Evolutionary conservation across 2,888 invertebrate species (phyloP).

Genomic region (Apotomis turbidana): DNA sequence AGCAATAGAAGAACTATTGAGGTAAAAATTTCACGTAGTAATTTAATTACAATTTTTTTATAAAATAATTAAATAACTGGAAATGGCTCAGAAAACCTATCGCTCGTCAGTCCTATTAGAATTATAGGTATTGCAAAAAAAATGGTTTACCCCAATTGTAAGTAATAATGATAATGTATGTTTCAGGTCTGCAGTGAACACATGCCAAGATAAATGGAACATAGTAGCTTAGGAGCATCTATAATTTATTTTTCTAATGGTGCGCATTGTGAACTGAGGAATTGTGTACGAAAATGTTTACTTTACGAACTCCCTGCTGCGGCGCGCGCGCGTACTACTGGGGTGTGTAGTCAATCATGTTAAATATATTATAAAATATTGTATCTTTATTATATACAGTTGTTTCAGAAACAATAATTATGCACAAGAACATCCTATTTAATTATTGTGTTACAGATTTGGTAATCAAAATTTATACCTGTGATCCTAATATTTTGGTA

Average conservation of each 20-base stretch:
- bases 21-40: too few relatives aligned
- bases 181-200: constrained; percentile 82
- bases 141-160: not conserved
- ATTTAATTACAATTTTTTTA: too few relatives aligned
- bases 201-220: constrained; percentile 81
- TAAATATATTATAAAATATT: constrained; percentile 66
- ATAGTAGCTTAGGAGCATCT: constrained; percentile 77
- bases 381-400: constrained; percentile 69
- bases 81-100: too few relatives aligned
- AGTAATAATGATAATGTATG: constrained; percentile 30
- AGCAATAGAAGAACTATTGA: too few relatives aligned
- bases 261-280: constrained; percentile 82
- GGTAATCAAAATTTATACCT: constrained; percentile 60
- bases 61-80: too few relatives aligned
- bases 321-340: constrained; percentile 70
- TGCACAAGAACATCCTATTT: constrained; percentile 67
- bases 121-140: too few relatives aligned
- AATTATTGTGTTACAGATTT: constrained; percentile 60
- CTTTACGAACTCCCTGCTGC: constrained; percentile 69
- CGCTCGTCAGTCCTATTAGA: too few relatives aligned
- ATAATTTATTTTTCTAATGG: constrained; percentile 84
- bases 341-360: constrained; percentile 81
- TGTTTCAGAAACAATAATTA: constrained; percentile 61
- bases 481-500: constrained; percentile 42
- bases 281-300: constrained; percentile 77